These are phyloP conservation scores for Temnopleurus reevesii DNA, from an alignment of 53 echinoderm and acorn worm genomes.

Conservation along the genomic window DNA sequence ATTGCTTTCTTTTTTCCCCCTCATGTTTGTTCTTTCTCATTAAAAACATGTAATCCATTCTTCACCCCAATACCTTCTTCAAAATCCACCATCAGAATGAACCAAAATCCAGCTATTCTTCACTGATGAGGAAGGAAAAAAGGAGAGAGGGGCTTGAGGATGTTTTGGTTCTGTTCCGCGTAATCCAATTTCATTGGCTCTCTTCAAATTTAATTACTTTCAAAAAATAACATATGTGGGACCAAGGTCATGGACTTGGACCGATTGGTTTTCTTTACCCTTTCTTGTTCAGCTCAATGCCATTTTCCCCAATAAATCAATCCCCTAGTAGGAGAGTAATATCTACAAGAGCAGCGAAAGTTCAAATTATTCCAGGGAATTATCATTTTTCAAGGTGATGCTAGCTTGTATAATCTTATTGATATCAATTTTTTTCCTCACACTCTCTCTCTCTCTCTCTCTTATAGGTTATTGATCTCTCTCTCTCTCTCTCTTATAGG, in stretches of 20 bases:
- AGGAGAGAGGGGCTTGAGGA: not conserved
- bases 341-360: not conserved
- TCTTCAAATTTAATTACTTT: constrained; percentile 55
- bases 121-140: not conserved
- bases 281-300: constrained; percentile 24
- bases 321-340: not conserved
- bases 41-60: constrained; percentile 1
- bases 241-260: constrained; percentile 40
- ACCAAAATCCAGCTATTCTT: not conserved
- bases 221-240: constrained; percentile 60
- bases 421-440: not conserved
- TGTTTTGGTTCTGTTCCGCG: constrained; percentile 32
- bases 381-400: constrained; percentile 15
- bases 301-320: constrained; percentile 51
- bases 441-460: not conserved
- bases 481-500: not conserved
- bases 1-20: constrained; percentile 46
- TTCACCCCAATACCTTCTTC: constrained; percentile 11
- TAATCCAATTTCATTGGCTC: constrained; percentile 65
- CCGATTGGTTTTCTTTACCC: constrained; percentile 15
- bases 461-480: not conserved
- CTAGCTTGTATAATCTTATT: not conserved
- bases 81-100: not conserved
- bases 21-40: not conserved
- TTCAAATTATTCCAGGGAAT: constrained; percentile 25